Percentiles rank a stretch among this genome's conserved stretches.
These are phyloP conservation scores for Lepidurus packardi DNA, from an alignment of 1,140 invertebrate species.

Conservation along the genomic window DNA sequence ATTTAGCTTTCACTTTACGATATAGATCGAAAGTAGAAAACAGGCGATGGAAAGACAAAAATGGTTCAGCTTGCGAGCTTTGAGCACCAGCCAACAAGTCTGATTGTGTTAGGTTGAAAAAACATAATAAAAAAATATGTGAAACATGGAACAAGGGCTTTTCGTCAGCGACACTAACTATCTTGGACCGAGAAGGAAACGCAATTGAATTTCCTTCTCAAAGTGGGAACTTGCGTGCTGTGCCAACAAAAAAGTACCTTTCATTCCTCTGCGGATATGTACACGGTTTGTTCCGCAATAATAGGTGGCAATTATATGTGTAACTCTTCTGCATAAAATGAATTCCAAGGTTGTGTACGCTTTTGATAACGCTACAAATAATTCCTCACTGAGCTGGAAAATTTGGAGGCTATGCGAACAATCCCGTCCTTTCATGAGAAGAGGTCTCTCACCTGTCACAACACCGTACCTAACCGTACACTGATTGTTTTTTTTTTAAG, in stretches of 20 bases:
- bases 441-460: neutral
- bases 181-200: neutral
- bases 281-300: neutral
- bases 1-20: too few relatives aligned
- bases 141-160: neutral
- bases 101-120: neutral
- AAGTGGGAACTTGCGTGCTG: neutral
- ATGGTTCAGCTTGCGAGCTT: neutral
- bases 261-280: neutral
- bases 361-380: neutral
- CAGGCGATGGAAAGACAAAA: neutral
- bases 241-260: neutral
- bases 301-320: neutral
- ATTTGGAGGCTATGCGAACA: conserved; percentile 17
- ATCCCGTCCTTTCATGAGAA: neutral
- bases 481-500: too few relatives aligned
- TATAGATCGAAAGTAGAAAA: neutral
- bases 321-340: neutral
- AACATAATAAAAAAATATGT: neutral
- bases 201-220: neutral
- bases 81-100: neutral
- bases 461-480: too few relatives aligned
- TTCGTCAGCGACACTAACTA: neutral
- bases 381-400: neutral
- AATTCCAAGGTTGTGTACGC: conserved; percentile 6